Conservation (phyloP, 2,113 vertebrate species). For the Oryzias melastigma region DNA sequence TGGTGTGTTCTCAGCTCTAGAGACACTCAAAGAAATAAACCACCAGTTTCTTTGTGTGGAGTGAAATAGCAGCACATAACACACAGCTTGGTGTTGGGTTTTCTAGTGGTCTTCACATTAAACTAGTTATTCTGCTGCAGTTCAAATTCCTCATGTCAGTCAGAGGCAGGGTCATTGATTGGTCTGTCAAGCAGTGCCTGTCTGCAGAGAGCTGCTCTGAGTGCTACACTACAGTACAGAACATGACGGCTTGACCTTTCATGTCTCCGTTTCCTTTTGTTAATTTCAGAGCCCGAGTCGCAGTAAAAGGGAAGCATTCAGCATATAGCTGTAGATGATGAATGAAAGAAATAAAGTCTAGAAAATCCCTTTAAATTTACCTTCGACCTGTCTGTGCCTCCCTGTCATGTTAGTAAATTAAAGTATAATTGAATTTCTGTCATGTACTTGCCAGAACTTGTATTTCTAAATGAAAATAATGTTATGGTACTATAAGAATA, state of each 20-base stretch:
- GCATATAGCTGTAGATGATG: background rate
- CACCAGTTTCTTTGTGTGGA: constrained; percentile 16
- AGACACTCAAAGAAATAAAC: constrained; percentile 19
- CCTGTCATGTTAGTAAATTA: no score
- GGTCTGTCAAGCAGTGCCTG: constrained; percentile 33
- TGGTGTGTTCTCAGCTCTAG: constrained; percentile 3
- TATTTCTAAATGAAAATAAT: no score
- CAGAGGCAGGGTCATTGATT: constrained; percentile 34
- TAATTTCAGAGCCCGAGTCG: constrained; percentile 20
- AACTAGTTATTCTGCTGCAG: constrained; percentile 31
- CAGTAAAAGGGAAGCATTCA: constrained; percentile 10
- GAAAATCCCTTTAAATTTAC: background rate
- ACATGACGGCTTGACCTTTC: constrained; percentile 42
- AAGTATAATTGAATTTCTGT: no score
- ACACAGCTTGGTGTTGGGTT: constrained; percentile 8
- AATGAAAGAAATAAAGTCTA: background rate
- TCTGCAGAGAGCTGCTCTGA: constrained; percentile 17
- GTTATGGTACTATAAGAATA: no score
- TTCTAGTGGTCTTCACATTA: constrained; percentile 24
- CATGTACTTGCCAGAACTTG: no score
- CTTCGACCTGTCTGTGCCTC: no score
- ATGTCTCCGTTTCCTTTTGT: constrained; percentile 30
- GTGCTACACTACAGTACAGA: constrained; percentile 16
- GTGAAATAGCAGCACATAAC: constrained; percentile 22
- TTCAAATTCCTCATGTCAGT: constrained; percentile 37